Base-by-base conservation (phyloP, 1,140 invertebrate species). In the Sminthurinus signatus region DNA sequence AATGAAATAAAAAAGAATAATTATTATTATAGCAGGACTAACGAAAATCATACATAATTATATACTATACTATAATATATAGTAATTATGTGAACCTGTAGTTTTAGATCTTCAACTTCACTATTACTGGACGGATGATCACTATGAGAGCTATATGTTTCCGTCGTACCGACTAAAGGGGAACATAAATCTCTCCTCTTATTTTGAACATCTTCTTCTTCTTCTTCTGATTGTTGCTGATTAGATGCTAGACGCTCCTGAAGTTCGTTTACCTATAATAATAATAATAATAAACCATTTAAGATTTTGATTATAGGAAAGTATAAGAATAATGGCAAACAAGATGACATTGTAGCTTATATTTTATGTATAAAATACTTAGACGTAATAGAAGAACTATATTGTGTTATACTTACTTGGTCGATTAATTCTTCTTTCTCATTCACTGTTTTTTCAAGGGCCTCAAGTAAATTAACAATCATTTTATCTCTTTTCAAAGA, bases 71-170 rank as follows among this genome's bases (percentile, higher is more conserved):
- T 48, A 27, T 10, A 46, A 5, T 43, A 10, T 36, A 59, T 14
- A 50, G 12, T 19, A 32, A 50, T 19, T 25, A 48, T 25, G 43
- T 55, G 15, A 54, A 67, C 65, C 42, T 67, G 65, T 10, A 68
- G 29, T 43, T 62, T 68, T 43, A 68, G 57, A 52, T 68, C 66
- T 43, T 68, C 66, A 21, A 61, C 29, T 15, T 54, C 43, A 56
- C 62, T 64, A 21, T 59, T 63, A n/a, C n/a, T n/a, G n/a, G n/a
- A n/a, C 1, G 42, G 50, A 28, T 14, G 27, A 4, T 52, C 50
- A 14, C 5, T 19, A 10, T 46, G 15, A 46, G 44, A 46, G n/a
- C 44, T 46, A 19, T n/a, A 46, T 4, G 44, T 46, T n/a, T 46
- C 44, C 5, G 44, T 17, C 21, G 21, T n/a, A n/a, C n/a, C n/a